A percentile compares a stretch with the other conserved stretches of the same genome.
Conservation (phyloP, 2,888 invertebrate species). For the Nematopogon swammerdamellus region DNA sequence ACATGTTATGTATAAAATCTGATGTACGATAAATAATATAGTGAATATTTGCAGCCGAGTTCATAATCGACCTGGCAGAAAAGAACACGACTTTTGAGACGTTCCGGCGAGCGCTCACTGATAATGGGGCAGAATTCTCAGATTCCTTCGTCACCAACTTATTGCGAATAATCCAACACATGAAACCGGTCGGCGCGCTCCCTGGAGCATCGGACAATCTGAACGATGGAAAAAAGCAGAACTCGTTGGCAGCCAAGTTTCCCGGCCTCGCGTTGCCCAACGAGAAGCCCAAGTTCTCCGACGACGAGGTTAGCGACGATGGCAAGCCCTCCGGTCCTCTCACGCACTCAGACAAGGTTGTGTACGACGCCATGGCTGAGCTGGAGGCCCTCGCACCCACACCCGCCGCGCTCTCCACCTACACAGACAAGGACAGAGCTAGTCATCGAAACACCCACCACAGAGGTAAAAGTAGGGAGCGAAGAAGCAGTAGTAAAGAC, state of each 20-base stretch:
- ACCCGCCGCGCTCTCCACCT: slow-evolving; percentile 31
- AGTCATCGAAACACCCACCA: slow-evolving; percentile 13
- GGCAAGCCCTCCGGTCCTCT: slow-evolving; percentile 11
- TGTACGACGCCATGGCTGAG: slow-evolving; percentile 83
- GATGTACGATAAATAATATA: too few species aligned
- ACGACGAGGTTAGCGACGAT: slow-evolving; percentile 37
- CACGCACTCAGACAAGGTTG: slow-evolving; percentile 38
- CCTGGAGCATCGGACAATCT: slow-evolving; percentile 18
- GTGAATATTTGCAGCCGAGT: slow-evolving; percentile 87
- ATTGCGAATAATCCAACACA: slow-evolving; percentile 91
- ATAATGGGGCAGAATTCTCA: slow-evolving; percentile 95
- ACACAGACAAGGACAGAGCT: too few species aligned
- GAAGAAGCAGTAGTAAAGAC: slow-evolving; percentile 21
- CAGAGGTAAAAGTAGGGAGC: slow-evolving; percentile 17
- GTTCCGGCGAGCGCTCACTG: slow-evolving; percentile 82
- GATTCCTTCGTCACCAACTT: slow-evolving; percentile 94
- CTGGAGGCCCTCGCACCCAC: slow-evolving; percentile 82
- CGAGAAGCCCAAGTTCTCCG: slow-evolving; percentile 51
- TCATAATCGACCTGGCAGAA: slow-evolving; percentile 91
- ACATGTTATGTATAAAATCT: too few species aligned
- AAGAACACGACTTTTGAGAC: slow-evolving; percentile 80
- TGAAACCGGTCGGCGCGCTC: slow-evolving; percentile 65
- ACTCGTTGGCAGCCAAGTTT: slow-evolving; percentile 66
- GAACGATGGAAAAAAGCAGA: slow-evolving; percentile 27
- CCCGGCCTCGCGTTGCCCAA: slow-evolving; percentile 82